Base-by-base conservation (phyloP, 2,888 invertebrate genomes). In the Lapara coniferarum region DNA sequence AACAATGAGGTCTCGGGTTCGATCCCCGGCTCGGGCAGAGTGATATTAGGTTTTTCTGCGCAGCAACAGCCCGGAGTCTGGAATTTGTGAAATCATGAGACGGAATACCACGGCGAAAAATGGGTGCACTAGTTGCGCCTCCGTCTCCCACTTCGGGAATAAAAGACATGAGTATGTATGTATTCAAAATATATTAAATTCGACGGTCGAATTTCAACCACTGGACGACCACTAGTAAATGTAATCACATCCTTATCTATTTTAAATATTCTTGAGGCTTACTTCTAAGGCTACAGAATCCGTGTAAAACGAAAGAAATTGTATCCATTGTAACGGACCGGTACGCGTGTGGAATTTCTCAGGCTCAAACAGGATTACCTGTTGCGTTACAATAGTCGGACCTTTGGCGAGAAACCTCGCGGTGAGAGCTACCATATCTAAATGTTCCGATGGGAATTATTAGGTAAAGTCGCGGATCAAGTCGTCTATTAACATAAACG, bases 401-500 rank as follows among this genome's bases (percentile, higher is more conserved):
- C 63, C 55, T 63, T 63, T 63, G 49, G 30, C 30, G 14, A 63
- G 19, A 46, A 46, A 19, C 49, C 49, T 49, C 63, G 49, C 19
- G 16, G 49, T 63, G 25, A 46, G 53, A 19, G 56, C 49, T 52
- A 2, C 25, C n/a, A 53, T 69, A 53, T 69, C 44, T 53, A 37
- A 63, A 55, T 52, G 53, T 63, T 59, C 63, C 52, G 37, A 44
- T 19, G 52, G 68, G 69, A 63, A 51, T 69, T 69, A 63, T 19
- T 37, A 44, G 53, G 63, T 59, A 52, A 69, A 63, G 52, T 13
- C 49, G 46, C 46, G 59, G 63, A 63, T 63, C 56, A 67, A 67
- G 56, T 55, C 16, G 55, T 53, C 13, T 46, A 67, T 67, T 56
- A 56, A 46, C 67, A 67, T 67, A 69, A 69, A 71, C 51, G 69